Base-by-base conservation (phyloP, 1,140 invertebrate species). In the Drosophila grimshawi region DNA sequence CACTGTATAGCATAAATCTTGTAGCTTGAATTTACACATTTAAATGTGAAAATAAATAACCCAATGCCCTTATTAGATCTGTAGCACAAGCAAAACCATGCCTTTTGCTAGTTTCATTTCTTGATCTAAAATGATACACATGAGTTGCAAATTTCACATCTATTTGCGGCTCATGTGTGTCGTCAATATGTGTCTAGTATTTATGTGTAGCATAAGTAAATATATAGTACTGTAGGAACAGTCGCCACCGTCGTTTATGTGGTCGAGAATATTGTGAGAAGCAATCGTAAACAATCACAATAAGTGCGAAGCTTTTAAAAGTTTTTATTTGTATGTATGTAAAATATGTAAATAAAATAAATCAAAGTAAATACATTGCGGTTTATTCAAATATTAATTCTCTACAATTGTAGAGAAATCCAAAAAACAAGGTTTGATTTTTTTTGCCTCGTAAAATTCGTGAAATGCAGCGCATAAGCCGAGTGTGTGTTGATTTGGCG, bases 11-110 rank as follows among this genome's bases (percentile, higher is more conserved):
- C 19, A 37, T 5, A 46, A 27, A 63, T 27, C 5, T 43, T 29
- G 10, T 49, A 8, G 32, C 29, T 45, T 53, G 46, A 67, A 67
- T 72, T 59, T 59, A 70, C 59, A 35, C 65, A 3, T 27, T 37
- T 29, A 59, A 35, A 48, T 57, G 37, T 53, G 3, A 52, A 11
- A 62, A 41, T 48, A 51, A 37, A 41, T 35, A 64, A 5, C 27
- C 6, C 43, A n/a, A 10, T 64, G 32, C 7, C 48, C 8, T 41
- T 35, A 32, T 32, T 32, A 48, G 51, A 46, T 48, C 30, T 41
- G 19, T 48, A 67, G 43, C 7, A 10, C 45, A 19, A 19, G 19
- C 19, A n/a, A 49, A 61, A 35, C 3, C 4, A n/a, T 7, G 45
- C 33, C 32, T 49, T 8, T 7, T 51, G 2, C 10, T 49, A n/a